Evolutionary conservation across 2,113 vertebrate species (phyloP), one percentile per base, ranked within the genome.

Genomic region (Thunnus thynnus): DNA sequence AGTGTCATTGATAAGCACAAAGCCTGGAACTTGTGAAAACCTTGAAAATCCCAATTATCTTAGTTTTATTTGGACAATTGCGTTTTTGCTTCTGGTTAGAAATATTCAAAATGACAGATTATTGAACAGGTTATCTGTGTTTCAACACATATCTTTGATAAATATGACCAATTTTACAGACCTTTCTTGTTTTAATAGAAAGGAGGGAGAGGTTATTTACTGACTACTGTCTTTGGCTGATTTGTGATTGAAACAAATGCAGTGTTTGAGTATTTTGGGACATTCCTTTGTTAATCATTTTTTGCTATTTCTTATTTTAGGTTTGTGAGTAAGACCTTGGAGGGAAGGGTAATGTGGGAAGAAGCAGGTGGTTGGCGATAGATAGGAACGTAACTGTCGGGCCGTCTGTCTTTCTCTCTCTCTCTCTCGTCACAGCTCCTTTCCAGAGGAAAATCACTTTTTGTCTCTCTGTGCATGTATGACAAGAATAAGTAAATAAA

Each of bases 311-410:
- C 2, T 57, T 54, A 30, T 73, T 78, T 85, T 22, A 30, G 71
- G 55, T 16, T 5, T 20, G 64, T 27, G 79, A 75, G 60, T 65
- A 56, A 83, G 76, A 77, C 78, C 87, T 85, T 63, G 44, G 58
- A 64, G 16, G 56, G 27, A 30, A 20, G 0, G 10, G 76, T 47
- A 58, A n/a, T 71, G 85, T 92, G 89, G 72, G 86, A 89, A 86
- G 69, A 50, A 89, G 89, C 89, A 92, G 85, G 77, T 90, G 88
- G 25, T 25, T 51, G 71, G 50, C 0, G 10, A 62, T 16, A 89
- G 80, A 85, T 67, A 76, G 47, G 65, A 71, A n/a, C 1, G 13
- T 52, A 77, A 71, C 47, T 36, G 68, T 64, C 30, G 48, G 66
- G 25, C 27, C 50, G 63, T 51, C 56, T 74, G 79, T 1, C 68